Conservation (phyloP, 1,140 invertebrate species). For the Matsumurasca onukii region DNA sequence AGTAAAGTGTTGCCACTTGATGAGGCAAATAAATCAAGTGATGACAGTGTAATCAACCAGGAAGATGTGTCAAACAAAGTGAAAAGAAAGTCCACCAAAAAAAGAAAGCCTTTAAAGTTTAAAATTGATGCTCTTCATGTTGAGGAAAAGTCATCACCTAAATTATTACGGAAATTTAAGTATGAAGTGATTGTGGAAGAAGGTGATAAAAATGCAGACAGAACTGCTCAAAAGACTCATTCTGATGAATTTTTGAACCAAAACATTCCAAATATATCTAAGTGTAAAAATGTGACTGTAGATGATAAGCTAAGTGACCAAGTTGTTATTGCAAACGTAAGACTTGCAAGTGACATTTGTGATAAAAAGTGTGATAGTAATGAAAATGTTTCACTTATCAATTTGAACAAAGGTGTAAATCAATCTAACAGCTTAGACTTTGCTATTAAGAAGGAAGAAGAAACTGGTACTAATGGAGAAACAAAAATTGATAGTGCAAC, state of each 20-base stretch:
- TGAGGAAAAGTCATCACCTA: slow-evolving; percentile 22
- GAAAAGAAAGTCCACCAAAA: slow-evolving; percentile 12
- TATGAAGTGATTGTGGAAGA: slow-evolving; percentile 36
- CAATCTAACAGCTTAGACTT: too few species aligned
- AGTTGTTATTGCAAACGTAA: not conserved
- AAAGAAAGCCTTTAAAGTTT: slow-evolving; percentile 21
- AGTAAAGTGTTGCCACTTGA: not conserved
- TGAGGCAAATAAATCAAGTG: not conserved
- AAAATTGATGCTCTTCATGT: slow-evolving; percentile 24
- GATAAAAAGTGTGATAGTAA: slow-evolving; percentile 17
- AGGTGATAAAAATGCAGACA: slow-evolving; percentile 1
- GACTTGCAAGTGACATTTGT: not conserved
- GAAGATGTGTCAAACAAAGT: not conserved
- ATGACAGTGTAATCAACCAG: not conserved
- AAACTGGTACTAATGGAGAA: too few species aligned
- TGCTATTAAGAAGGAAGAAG: too few species aligned
- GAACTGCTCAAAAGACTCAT: not conserved
- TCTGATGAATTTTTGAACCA: not conserved
- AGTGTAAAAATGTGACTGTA: slow-evolving; percentile 1
- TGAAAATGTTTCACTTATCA: too few species aligned
- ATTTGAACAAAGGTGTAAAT: too few species aligned
- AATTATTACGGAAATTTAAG: slow-evolving; percentile 25
- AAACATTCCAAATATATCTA: slow-evolving; percentile 9
- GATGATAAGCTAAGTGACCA: not conserved
- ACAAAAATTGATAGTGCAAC: too few species aligned